phyloP scores from a whole-genome alignment of 1,140 invertebrate genomes.

The Drosophila serrata region DNA sequence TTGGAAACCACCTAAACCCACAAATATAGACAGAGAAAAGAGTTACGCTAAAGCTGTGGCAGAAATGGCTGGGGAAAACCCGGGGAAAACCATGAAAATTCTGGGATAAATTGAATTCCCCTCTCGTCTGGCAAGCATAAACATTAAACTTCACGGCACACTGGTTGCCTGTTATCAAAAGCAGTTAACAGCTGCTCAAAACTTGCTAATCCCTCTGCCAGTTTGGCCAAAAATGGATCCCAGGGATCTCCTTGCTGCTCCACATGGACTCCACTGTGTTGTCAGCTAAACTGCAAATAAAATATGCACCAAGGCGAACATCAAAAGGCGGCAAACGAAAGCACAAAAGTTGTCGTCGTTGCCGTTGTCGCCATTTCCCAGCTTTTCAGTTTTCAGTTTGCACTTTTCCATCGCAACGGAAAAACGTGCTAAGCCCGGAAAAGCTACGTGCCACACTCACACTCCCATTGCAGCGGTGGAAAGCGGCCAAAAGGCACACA shows the following conservation, averaged over 20 bases:
- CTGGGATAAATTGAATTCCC: not conserved
- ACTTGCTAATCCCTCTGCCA: constrained; percentile 39
- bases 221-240: constrained; percentile 10
- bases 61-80: not conserved
- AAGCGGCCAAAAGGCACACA: constrained; percentile 13
- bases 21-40: constrained; percentile 22
- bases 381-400: constrained; percentile 26
- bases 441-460: constrained; percentile 67
- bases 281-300: constrained; percentile 78
- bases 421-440: constrained; percentile 75
- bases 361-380: constrained; percentile 24
- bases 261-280: constrained; percentile 61
- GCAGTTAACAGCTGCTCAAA: constrained; percentile 46
- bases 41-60: constrained; percentile 20
- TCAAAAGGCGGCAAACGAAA: constrained; percentile 73
- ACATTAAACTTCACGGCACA: constrained; percentile 14
- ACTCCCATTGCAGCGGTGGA: not conserved
- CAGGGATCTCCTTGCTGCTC: not conserved
- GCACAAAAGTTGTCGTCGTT: constrained; percentile 66
- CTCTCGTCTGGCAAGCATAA: constrained; percentile 2
- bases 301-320: constrained; percentile 78
- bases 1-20: constrained; percentile 23
- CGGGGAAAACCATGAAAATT: constrained; percentile 3
- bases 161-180: constrained; percentile 23
- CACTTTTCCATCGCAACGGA: constrained; percentile 32